Conservation (phyloP, 2,888 invertebrate species). For the Ferdinandea cuprea region DNA sequence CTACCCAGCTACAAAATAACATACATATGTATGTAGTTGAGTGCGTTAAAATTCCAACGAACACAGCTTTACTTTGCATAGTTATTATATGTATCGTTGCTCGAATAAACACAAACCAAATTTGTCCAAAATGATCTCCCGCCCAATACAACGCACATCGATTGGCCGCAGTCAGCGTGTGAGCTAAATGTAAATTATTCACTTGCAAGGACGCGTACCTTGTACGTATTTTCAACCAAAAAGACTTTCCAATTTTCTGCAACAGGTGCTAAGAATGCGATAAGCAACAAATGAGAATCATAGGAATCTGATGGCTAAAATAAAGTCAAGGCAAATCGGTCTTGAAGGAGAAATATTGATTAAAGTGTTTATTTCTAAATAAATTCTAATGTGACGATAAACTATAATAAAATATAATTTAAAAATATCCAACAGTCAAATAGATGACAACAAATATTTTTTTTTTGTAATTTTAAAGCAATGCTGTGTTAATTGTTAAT, state of each 20-base stretch:
- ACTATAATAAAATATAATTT: slow-evolving; percentile 26
- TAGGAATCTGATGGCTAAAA: slow-evolving; percentile 36
- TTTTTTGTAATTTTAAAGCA: not conserved
- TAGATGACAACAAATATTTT: slow-evolving; percentile 28
- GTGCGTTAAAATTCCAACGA: slow-evolving; percentile 23
- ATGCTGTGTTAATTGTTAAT: slow-evolving; percentile 19
- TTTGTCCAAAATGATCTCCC: not conserved
- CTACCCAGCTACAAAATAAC: slow-evolving; percentile 2
- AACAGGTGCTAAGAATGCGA: slow-evolving; percentile 61
- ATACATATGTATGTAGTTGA: slow-evolving; percentile 15
- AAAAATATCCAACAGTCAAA: slow-evolving; percentile 8
- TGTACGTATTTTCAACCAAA: slow-evolving; percentile 22
- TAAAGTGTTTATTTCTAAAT: slow-evolving; percentile 38
- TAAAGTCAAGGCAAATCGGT: slow-evolving; percentile 64
- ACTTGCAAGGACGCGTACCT: slow-evolving; percentile 39
- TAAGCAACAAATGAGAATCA: slow-evolving; percentile 35
- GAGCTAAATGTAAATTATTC: slow-evolving; percentile 21
- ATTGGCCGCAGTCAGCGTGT: not conserved
- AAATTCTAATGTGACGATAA: slow-evolving; percentile 45
- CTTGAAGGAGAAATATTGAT: slow-evolving; percentile 30
- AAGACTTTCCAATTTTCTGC: slow-evolving; percentile 65
- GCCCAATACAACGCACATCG: slow-evolving; percentile 17
- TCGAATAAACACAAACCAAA: not conserved
- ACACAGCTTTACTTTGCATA: slow-evolving; percentile 24
- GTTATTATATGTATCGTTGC: slow-evolving; percentile 32